phyloP scores from a whole-genome alignment of 1,140 invertebrate genomes.

The Harlomillsia oculata region DNA sequence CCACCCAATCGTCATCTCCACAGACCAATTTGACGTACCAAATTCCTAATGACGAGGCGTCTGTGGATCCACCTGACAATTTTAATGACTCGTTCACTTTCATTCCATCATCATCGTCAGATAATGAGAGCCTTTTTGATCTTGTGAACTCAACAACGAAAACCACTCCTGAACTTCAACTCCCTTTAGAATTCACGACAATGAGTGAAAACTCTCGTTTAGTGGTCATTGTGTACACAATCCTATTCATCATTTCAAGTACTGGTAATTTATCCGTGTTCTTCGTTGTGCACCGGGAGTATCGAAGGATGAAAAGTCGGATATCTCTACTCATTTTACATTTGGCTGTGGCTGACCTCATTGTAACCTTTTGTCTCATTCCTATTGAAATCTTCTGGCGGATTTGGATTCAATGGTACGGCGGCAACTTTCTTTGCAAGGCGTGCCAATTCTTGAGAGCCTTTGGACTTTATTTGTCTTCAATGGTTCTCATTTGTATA shows the following conservation, averaged over 20 bases:
- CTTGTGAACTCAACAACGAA: no score
- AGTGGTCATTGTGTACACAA: slow-evolving; percentile 51
- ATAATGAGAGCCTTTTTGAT: no score
- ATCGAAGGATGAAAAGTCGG: slow-evolving; percentile 55
- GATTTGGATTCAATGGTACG: slow-evolving; percentile 64
- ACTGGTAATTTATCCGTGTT: slow-evolving; percentile 66
- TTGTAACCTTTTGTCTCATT: slow-evolving; percentile 68
- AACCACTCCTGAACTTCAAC: no score
- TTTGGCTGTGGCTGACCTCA: slow-evolving; percentile 62
- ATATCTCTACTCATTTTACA: slow-evolving; percentile 68
- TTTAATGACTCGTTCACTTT: no score
- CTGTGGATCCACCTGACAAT: no score
- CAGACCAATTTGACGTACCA: no score
- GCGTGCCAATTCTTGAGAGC: slow-evolving; percentile 61
- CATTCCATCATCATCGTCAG: no score
- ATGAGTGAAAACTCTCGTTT: slow-evolving; percentile 12
- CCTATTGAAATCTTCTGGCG: slow-evolving; percentile 58
- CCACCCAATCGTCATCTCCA: no score
- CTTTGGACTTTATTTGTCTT: slow-evolving; percentile 71
- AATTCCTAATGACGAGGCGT: no score
- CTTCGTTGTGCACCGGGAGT: slow-evolving; percentile 54
- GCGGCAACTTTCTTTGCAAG: slow-evolving; percentile 63
- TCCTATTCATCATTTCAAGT: slow-evolving; percentile 57
- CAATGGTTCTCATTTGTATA: slow-evolving; percentile 69
- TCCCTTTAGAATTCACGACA: slow-evolving; percentile 8